Conservation (phyloP, 2,888 invertebrate genomes). For the Habrosyne pyritoides region DNA sequence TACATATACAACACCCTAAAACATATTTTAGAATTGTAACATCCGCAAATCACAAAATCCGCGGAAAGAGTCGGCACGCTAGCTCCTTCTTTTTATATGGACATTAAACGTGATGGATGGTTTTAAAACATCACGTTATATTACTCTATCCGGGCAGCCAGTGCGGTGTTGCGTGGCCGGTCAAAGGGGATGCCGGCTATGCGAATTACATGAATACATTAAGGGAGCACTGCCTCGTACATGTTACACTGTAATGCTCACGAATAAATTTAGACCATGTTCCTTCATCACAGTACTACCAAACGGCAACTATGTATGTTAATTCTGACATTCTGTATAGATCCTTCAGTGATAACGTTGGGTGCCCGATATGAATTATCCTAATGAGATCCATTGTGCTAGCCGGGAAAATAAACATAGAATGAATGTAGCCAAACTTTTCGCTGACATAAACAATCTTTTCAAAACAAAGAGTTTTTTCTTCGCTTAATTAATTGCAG, state of each 20-base stretch:
- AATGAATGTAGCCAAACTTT: slow-evolving; percentile 43
- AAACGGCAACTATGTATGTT: slow-evolving; percentile 70
- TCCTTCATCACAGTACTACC: slow-evolving; percentile 71
- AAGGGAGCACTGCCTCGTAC: slow-evolving; percentile 77
- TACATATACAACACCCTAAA: slow-evolving; percentile 15
- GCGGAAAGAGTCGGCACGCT: slow-evolving; percentile 61
- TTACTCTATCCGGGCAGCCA: slow-evolving; percentile 78
- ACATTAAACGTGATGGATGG: slow-evolving; percentile 82
- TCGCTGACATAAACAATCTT: slow-evolving; percentile 58
- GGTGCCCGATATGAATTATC: slow-evolving; percentile 26
- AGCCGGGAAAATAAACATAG: slow-evolving; percentile 30
- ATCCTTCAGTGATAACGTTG: slow-evolving; percentile 51
- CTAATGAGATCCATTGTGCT: slow-evolving; percentile 11
- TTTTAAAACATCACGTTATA: slow-evolving; percentile 82
- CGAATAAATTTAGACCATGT: slow-evolving; percentile 80
- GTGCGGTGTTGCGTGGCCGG: slow-evolving; percentile 82
- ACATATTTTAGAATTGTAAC: slow-evolving; percentile 40
- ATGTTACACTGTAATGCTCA: slow-evolving; percentile 81
- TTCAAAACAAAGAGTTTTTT: slow-evolving; percentile 59
- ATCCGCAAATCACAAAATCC: slow-evolving; percentile 54
- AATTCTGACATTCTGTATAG: slow-evolving; percentile 63
- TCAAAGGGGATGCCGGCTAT: slow-evolving; percentile 83
- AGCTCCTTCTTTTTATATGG: slow-evolving; percentile 77
- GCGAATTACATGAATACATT: slow-evolving; percentile 84
- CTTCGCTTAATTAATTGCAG: slow-evolving; percentile 73